Evolutionary conservation across 92 coral and sea anemone genomes (phyloP).

Genomic region (Siderastrea siderea): DNA sequence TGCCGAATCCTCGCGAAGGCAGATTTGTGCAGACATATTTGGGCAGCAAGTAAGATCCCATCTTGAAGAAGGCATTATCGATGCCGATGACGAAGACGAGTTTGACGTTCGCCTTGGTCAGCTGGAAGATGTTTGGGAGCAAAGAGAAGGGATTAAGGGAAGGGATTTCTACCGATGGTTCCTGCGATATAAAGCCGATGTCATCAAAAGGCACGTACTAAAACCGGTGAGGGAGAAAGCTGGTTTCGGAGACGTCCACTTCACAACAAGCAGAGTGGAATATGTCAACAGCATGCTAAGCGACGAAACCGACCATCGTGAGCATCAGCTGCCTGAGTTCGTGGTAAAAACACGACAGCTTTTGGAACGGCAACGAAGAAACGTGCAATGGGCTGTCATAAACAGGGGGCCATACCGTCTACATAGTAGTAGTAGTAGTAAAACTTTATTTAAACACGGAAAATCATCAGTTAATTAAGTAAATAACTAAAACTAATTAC

Average conservation of each 20-base stretch:
- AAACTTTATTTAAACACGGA: too few relatives aligned
- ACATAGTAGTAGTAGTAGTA: too few relatives aligned
- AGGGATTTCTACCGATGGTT: conserved; percentile 36
- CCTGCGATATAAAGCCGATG: conserved; percentile 33
- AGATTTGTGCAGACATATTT: conserved; percentile 48
- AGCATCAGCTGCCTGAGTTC: conserved; percentile 7
- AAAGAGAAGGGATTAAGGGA: conserved; percentile 45
- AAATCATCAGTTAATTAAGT: too few relatives aligned
- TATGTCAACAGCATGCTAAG: conserved; percentile 50
- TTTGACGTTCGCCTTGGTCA: conserved; percentile 36
- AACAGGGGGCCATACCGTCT: conserved; percentile 49
- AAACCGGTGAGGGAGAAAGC: conserved; percentile 37
- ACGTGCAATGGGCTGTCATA: conserved; percentile 56
- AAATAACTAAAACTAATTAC: too few relatives aligned
- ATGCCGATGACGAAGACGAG: conserved; percentile 52
- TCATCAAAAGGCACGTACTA: conserved; percentile 19
- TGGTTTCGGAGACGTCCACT: conserved; percentile 33
- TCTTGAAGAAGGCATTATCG: conserved; percentile 49
- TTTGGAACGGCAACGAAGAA: conserved; percentile 42
- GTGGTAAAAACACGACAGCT: conserved; percentile 17
- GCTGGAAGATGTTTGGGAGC: conserved; percentile 36
- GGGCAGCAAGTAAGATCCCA: conserved; percentile 46
- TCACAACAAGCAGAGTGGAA: conserved; percentile 37
- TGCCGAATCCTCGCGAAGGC: conserved; percentile 16
- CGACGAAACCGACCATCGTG: conserved; percentile 1